These are phyloP conservation scores for Scaptomyza tumidula DNA, from an alignment of 2,888 invertebrate species.

Conservation along the genomic window DNA sequence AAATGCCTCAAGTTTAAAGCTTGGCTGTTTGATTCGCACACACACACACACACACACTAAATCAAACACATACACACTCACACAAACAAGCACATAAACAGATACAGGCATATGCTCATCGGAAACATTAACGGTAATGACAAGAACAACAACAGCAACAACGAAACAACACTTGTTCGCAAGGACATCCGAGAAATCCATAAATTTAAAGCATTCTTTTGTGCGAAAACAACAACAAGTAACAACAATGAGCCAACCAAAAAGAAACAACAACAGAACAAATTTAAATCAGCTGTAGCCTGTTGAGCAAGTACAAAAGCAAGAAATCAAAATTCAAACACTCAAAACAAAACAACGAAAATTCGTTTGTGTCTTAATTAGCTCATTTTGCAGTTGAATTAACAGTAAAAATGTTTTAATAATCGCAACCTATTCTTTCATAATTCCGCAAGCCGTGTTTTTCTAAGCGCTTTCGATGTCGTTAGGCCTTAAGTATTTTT, in stretches of 20 bases:
- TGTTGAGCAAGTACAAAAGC: conserved; percentile 60
- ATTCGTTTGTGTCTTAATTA: neutral
- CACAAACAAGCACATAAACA: conserved; percentile 14
- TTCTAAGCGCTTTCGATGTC: conserved; percentile 22
- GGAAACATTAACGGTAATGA: conserved; percentile 61
- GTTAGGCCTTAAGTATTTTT: conserved; percentile 15
- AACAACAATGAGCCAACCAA: neutral
- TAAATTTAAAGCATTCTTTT: conserved; percentile 72
- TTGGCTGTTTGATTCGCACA: conserved; percentile 18
- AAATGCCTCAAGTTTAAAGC: conserved; percentile 21
- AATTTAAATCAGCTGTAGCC: conserved; percentile 59
- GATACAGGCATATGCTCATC: conserved; percentile 43
- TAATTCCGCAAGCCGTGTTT: conserved; percentile 50
- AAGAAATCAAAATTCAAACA: conserved; percentile 31
- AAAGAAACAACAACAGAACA: conserved; percentile 9
- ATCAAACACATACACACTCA: conserved; percentile 10
- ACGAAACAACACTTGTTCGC: conserved; percentile 65
- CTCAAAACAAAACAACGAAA: neutral
- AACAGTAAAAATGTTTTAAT: conserved; percentile 20
- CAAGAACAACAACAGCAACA: conserved; percentile 47
- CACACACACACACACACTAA: conserved; percentile 16
- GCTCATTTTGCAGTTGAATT: conserved; percentile 14
- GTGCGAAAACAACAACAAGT: conserved; percentile 18
- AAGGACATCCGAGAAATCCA: conserved; percentile 77
- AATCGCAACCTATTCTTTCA: conserved; percentile 65